Conservation (phyloP, 1,140 invertebrate genomes). For the Saccostrea glomerata region DNA sequence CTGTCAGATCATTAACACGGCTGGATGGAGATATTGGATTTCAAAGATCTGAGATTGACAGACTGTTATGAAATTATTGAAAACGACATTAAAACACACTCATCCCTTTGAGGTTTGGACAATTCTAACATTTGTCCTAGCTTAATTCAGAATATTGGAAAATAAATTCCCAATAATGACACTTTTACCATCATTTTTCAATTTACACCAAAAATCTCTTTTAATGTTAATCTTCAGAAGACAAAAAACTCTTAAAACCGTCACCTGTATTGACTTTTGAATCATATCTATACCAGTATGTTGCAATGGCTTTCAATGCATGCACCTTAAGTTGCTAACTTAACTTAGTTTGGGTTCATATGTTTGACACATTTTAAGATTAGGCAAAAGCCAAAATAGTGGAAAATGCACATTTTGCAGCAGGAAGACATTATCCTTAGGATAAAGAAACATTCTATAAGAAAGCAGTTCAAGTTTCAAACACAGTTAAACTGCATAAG, state of each 20-base stretch:
- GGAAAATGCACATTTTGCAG: background rate
- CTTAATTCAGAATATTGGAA: constrained; percentile 14
- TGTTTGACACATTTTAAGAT: background rate
- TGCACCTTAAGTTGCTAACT: background rate
- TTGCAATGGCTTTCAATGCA: background rate
- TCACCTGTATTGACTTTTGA: background rate
- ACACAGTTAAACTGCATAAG: background rate
- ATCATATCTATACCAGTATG: background rate
- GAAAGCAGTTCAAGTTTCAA: background rate
- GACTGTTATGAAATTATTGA: constrained; percentile 28
- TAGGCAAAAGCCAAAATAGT: background rate
- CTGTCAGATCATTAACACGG: background rate
- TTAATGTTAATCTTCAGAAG: background rate
- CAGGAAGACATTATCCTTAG: background rate
- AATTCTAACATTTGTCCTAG: background rate
- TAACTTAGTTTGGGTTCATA: background rate
- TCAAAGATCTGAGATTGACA: constrained; percentile 14
- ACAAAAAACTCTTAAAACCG: background rate
- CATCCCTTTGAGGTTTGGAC: background rate
- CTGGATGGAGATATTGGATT: background rate
- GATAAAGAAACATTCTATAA: background rate
- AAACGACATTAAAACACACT: constrained; percentile 13
- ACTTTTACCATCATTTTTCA: background rate
- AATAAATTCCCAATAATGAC: background rate
- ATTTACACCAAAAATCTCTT: background rate